phyloP scores from a whole-genome alignment of 2,113 vertebrate species.

The Psittacara wagleri region DNA sequence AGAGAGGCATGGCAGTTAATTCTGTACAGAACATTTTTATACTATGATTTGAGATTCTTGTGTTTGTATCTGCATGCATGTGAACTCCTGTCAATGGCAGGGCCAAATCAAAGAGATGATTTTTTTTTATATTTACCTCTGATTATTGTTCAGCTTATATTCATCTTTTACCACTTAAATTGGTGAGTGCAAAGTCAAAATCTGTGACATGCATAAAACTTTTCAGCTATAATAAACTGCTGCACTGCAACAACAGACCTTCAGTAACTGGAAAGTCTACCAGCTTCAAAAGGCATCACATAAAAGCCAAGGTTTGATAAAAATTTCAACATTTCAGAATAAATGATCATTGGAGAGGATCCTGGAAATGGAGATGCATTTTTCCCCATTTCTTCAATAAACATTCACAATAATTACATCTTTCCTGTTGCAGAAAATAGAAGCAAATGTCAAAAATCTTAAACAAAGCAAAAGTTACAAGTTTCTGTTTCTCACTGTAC shows the following conservation, averaged over 20 bases:
- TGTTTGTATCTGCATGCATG: not conserved
- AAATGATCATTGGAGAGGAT: not conserved
- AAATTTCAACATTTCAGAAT: not conserved
- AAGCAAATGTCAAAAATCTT: not conserved
- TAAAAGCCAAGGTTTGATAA: not conserved
- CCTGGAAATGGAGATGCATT: not conserved
- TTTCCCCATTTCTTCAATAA: not conserved
- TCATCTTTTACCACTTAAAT: not conserved
- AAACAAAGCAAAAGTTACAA: not conserved
- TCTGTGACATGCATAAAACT: not conserved
- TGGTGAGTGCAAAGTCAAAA: not conserved
- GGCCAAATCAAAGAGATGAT: not conserved
- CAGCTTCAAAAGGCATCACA: not conserved
- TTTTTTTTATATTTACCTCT: not conserved
- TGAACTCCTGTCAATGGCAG: not conserved
- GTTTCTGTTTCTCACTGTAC: not conserved
- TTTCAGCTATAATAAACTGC: not conserved
- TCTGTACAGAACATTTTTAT: not conserved
- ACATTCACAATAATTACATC: not conserved
- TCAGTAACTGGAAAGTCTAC: not conserved
- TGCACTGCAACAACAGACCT: not conserved
- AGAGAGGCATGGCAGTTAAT: not conserved
- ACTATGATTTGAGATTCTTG: not conserved
- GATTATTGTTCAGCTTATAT: not conserved
- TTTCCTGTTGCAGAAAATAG: not conserved